Percentiles rank a stretch among this genome's conserved stretches.
Conservation (phyloP, 2,888 invertebrate species). For the Junonia oenone region DNA sequence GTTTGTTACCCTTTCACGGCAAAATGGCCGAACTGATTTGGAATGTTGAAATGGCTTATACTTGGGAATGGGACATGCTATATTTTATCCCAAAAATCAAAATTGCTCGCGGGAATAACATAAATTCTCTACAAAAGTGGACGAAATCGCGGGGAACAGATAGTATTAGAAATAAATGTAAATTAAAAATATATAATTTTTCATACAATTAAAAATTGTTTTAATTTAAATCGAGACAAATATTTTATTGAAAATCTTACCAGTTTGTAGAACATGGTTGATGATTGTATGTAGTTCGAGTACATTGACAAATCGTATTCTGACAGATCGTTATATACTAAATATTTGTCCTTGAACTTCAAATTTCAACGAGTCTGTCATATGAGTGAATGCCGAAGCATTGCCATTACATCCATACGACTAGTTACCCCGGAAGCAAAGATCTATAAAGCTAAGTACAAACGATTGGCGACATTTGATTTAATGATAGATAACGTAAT, state of each 20-base stretch:
- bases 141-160: too few species aligned
- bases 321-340: constrained; percentile 27
- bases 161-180: too few species aligned
- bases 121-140: too few species aligned
- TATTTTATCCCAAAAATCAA: too few species aligned
- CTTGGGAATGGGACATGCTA: too few species aligned
- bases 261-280: constrained; percentile 37
- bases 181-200: too few species aligned
- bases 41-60: too few species aligned
- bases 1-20: too few species aligned
- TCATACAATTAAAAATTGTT: too few species aligned
- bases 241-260: constrained; percentile 28
- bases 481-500: neutral
- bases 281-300: constrained; percentile 15
- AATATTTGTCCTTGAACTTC: constrained; percentile 42
- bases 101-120: too few species aligned
- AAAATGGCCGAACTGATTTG: too few species aligned
- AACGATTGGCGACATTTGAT: neutral
- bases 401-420: constrained; percentile 6
- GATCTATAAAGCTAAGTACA: neutral
- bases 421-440: constrained; percentile 15
- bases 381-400: constrained; percentile 8
- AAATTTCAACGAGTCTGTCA: constrained; percentile 21
- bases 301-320: constrained; percentile 4
- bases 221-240: too few species aligned